Conservation (phyloP, 1,140 invertebrate species). For the Ruditapes philippinarum region DNA sequence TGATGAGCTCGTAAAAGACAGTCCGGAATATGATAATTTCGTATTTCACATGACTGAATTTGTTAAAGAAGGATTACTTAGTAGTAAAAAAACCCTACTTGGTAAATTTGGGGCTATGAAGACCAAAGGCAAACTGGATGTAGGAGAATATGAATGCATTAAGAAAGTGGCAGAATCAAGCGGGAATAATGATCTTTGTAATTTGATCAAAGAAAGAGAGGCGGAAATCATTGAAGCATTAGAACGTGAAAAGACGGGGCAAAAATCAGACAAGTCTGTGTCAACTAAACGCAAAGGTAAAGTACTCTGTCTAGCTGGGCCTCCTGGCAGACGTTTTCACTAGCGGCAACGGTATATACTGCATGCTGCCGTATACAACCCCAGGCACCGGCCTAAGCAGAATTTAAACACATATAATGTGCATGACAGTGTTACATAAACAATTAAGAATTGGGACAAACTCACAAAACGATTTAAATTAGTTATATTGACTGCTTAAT, state of each 20-base stretch:
- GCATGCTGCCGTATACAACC: too few species aligned
- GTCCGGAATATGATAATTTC: neutral
- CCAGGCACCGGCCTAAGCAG: too few species aligned
- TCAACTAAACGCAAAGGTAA: neutral
- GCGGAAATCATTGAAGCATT: neutral
- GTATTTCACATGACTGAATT: neutral
- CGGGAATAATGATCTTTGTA: neutral
- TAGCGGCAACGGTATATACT: too few species aligned
- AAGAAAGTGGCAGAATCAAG: neutral
- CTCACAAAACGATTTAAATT: too few species aligned
- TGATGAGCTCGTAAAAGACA: neutral
- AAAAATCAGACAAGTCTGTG: neutral
- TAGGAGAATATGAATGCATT: neutral
- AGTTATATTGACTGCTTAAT: too few species aligned
- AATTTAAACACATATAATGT: too few species aligned
- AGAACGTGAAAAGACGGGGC: neutral
- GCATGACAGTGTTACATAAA: too few species aligned
- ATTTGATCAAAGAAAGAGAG: neutral
- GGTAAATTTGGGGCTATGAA: neutral
- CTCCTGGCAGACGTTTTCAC: too few species aligned
- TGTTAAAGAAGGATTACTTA: neutral
- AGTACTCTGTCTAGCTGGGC: neutral
- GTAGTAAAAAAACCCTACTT: neutral
- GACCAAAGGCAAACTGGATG: neutral
- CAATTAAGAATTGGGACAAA: too few species aligned